Base-by-base conservation (phyloP, 2,797 vertebrate genomes). In the Melanotaenia nigrans region DNA sequence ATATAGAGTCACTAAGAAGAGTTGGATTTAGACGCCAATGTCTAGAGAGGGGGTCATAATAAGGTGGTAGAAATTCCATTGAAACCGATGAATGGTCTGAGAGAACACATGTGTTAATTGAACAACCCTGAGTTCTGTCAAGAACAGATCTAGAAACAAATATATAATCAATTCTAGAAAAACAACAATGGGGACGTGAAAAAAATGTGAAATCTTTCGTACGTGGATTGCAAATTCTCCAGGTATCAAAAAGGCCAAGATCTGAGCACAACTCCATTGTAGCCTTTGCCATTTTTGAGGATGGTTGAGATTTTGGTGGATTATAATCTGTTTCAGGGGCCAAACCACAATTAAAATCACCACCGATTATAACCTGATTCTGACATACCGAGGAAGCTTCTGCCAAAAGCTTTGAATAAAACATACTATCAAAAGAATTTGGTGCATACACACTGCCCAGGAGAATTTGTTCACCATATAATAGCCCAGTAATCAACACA, bases 31-130 rank as follows among this genome's bases (percentile, higher is more conserved):
- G 5, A 14, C 58, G 35, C 57, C 57, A 59, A 13, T 36, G 57
- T 28, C 71, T 68, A 1, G 36, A n/a, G 13, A 36, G 9, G 10
- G 62, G 56, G 24, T 65, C 33, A 66, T 30, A 60, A 11, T 73
- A 54, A 9, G 49, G 49, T 32, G 54, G 54, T 5, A 30, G 18
- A 1, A 74, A 16, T 22, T 61, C 35, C 2, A 74, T 28, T 12
- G 25, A 13, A 0, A 74, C 36, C 1, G 49, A 73, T 16, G 56
- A 74, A 2, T 75, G 65, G 10, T 75, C 58, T 47, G 58, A 68
- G 3, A 67, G 35, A 16, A 14, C 9, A 36, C 36, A 56, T n/a
- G 55, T 1, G 0, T 53, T 68, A 38, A 62, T 68, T 3, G 49
- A 57, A 16, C 64, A 56, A 0, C 20, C 3, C 3, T 1, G 6